Conservation (phyloP, 2,888 invertebrate species). For the Dryocosmus kuriphilus region DNA sequence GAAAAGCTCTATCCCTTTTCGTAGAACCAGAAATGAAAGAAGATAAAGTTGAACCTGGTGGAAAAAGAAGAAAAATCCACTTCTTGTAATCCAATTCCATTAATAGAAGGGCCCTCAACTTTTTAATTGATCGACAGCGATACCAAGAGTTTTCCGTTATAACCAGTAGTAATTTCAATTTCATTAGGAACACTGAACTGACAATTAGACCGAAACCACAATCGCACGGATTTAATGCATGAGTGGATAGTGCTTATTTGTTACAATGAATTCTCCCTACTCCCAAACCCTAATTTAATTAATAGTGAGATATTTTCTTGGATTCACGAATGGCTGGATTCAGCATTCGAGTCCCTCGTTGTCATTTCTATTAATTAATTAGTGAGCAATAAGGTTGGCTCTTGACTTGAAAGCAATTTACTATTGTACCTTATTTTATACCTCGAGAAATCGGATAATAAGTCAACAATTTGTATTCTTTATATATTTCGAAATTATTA, state of each 20-base stretch:
- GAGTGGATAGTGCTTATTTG: slow-evolving; percentile 31
- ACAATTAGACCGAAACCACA: slow-evolving; percentile 31
- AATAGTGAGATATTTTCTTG: slow-evolving; percentile 35
- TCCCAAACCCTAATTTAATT: slow-evolving; percentile 27
- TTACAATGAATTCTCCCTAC: slow-evolving; percentile 31
- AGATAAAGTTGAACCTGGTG: not conserved
- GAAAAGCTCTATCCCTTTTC: not conserved
- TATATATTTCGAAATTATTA: too few species aligned
- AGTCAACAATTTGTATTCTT: not conserved
- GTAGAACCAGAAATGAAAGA: not conserved
- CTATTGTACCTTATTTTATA: not conserved
- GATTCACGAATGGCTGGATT: slow-evolving; percentile 13
- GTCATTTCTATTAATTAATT: slow-evolving; percentile 27
- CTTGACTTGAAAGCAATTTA: not conserved
- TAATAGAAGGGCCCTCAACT: not conserved
- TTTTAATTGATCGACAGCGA: not conserved
- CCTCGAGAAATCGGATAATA: not conserved
- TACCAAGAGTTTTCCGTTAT: slow-evolving; percentile 4
- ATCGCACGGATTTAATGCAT: slow-evolving; percentile 28
- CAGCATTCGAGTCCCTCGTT: not conserved
- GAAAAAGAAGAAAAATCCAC: not conserved
- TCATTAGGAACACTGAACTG: slow-evolving; percentile 7
- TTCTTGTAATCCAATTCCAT: not conserved
- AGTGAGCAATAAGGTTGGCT: not conserved
- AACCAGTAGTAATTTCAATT: slow-evolving; percentile 13